Evolutionary conservation across 2,113 vertebrate genomes (phyloP), one percentile per base, ranked within the genome.

Genomic region (Brachionichthys hirsutus): DNA sequence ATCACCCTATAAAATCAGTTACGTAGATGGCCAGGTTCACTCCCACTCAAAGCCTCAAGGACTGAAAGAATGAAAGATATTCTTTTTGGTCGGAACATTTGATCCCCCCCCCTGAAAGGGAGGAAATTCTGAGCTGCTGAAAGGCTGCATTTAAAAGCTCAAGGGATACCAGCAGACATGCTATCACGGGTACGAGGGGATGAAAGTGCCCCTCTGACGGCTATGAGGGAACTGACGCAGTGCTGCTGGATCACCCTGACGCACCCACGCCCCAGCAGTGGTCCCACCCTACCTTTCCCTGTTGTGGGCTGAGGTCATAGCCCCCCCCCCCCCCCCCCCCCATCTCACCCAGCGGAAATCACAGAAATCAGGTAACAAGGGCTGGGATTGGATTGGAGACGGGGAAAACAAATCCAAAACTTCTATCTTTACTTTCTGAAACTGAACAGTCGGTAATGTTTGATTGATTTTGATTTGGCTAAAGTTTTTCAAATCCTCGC

Each of bases 281-380:
- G 51, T 53, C 52, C 57, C 43, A 48, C 56, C 48, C 60, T 44
- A 48, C 22, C 62, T 36, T 70, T 45, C 13, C 12, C 7, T 85
- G 82, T 77, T 72, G 66, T 40, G 54, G 60, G 60, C 56, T 75
- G 81, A 82, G 73, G 75, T 84, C 74, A 81, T 64, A 73, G 70
- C 70, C 40, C 75, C 64, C 77, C 77, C 85, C 86, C 84, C 80
- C 70, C 40, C 75, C 64, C 77, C 77, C 85, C 86, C 84, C 80
- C 70, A 76, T 85, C 78, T 84, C 82, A 84, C 72, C 83, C 81
- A 78, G 67, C 78, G 84, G 80, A 88, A 90, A 90, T 88, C 84
- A n/a, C n/a, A n/a, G n/a, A n/a, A 2, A 30, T 30, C 24, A 30
- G 24, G 8, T 8, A 30, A 30, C 24, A 30, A 30, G 24, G 8